Evolutionary conservation across 2,888 invertebrate species (phyloP).

Genomic region (Lamellibrachia satsuma): DNA sequence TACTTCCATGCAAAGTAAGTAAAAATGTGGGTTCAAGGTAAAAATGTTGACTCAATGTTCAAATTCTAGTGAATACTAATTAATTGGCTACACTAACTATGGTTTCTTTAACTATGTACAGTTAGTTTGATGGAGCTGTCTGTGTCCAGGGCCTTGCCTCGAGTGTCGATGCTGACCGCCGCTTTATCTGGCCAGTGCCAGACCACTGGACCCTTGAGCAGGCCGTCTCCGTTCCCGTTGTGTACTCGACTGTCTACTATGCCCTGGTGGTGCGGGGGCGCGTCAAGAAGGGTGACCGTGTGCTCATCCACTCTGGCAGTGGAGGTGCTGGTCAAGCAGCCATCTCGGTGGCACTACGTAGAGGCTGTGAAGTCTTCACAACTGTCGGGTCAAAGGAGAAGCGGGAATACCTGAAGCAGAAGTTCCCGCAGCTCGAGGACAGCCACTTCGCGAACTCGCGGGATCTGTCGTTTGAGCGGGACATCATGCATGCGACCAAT

Average conservation of each 20-base stretch:
- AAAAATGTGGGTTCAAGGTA: too few relatives aligned
- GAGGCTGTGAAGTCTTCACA: constrained; percentile 80
- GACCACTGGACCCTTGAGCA: constrained; percentile 87
- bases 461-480: constrained; percentile 89
- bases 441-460: constrained; percentile 89
- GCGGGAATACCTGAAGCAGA: constrained; percentile 83
- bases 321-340: constrained; percentile 98
- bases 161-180: constrained; percentile 83
- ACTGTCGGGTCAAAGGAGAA: constrained; percentile 89
- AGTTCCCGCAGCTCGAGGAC: constrained; percentile 85
- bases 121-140: neutral
- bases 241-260: constrained; percentile 88
- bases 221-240: constrained; percentile 94
- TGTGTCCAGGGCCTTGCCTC: constrained; percentile 75
- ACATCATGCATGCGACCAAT: constrained; percentile 82
- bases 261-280: constrained; percentile 88
- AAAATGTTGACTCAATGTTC: too few relatives aligned
- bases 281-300: constrained; percentile 82
- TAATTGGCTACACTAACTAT: neutral
- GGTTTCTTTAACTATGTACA: neutral
- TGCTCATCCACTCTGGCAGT: constrained; percentile 93
- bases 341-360: constrained; percentile 88
- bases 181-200: constrained; percentile 83
- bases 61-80: neutral
- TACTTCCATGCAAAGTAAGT: constrained; percentile 61